A percentile compares a stretch with the other conserved stretches of the same genome.
Conservation (phyloP, 2,797 vertebrate genomes). For the Gobio occitaniae region DNA sequence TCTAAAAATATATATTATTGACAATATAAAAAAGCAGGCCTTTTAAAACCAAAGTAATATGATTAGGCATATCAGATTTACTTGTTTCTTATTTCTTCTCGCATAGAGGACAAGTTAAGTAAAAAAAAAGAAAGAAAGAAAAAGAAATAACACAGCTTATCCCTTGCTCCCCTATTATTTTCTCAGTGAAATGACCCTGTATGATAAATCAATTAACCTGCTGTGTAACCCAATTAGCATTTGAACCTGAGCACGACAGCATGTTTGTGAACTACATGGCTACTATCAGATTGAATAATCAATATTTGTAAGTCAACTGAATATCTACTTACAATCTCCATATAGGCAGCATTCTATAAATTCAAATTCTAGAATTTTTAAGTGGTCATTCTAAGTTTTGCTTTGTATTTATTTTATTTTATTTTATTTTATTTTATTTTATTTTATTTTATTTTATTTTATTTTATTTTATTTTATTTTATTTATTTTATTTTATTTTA, state of each 20-base stretch:
- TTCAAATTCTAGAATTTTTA: neutral
- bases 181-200: slow-evolving; percentile 11
- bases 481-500: too few relatives aligned
- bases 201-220: slow-evolving; percentile 32
- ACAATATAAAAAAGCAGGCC: neutral
- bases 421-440: too few relatives aligned
- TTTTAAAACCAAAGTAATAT: neutral
- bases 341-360: neutral
- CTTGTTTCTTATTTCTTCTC: too few relatives aligned
- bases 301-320: slow-evolving; percentile 50
- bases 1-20: neutral
- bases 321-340: slow-evolving; percentile 43
- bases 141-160: neutral
- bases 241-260: slow-evolving; percentile 1
- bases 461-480: neutral
- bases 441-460: neutral
- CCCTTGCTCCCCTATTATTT: neutral
- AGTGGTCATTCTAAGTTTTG: neutral
- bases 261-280: slow-evolving; percentile 33
- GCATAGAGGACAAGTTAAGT: neutral
- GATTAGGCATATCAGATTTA: neutral
- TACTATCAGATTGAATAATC: slow-evolving; percentile 51
- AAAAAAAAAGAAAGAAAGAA: too few relatives aligned
- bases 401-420: neutral
- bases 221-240: slow-evolving; percentile 27